Conservation (phyloP, 1,140 invertebrate species). For the Palaemon carinicauda region DNA sequence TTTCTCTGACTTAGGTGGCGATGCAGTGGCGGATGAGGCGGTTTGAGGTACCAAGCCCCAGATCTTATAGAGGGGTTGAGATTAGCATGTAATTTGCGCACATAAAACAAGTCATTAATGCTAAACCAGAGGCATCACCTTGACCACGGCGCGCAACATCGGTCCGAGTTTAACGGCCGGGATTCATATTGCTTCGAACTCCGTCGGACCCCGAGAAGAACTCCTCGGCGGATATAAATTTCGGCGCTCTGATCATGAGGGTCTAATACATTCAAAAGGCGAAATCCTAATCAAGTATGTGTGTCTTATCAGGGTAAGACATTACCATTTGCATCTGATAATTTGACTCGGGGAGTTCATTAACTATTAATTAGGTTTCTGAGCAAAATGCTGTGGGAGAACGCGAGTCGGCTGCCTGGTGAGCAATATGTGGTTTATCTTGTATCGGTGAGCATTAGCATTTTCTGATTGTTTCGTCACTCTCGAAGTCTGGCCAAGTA, state of each 20-base stretch:
- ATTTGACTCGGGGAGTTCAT: slow-evolving; percentile 25
- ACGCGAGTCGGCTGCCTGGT: slow-evolving; percentile 16
- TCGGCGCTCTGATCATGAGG: not conserved
- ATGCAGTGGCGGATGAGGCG: not conserved
- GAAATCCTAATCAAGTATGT: not conserved
- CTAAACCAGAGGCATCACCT: slow-evolving; percentile 41
- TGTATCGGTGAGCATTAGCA: slow-evolving; percentile 49
- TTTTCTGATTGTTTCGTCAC: slow-evolving; percentile 56
- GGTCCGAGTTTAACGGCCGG: not conserved
- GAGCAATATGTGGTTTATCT: slow-evolving; percentile 50
- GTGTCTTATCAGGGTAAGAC: slow-evolving; percentile 7
- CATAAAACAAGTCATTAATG: slow-evolving; percentile 58
- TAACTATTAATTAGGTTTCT: slow-evolving; percentile 51
- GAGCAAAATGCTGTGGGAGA: slow-evolving; percentile 30
- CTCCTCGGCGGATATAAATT: not conserved
- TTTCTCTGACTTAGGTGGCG: not conserved
- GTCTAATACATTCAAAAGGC: not conserved
- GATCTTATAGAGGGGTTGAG: slow-evolving; percentile 43
- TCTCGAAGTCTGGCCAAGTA: slow-evolving; percentile 39
- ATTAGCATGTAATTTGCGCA: slow-evolving; percentile 58
- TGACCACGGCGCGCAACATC: slow-evolving; percentile 19
- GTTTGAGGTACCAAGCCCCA: not conserved
- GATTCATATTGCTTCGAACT: slow-evolving; percentile 35
- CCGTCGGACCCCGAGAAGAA: not conserved
- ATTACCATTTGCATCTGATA: slow-evolving; percentile 45